Base-by-base conservation (phyloP, 2,113 vertebrate species). In the Syngnathus typhle region DNA sequence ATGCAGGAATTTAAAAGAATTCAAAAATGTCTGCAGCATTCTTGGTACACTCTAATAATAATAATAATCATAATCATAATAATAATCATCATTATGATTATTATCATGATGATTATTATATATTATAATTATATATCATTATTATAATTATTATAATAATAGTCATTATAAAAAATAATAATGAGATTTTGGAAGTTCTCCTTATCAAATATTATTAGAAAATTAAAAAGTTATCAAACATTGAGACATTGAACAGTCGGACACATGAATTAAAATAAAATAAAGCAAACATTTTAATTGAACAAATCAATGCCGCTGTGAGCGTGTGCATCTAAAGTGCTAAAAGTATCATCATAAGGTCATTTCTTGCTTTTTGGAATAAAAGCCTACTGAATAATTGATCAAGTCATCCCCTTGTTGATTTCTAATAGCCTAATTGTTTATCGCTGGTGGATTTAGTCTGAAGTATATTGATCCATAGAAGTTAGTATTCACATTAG, bases 361-460 rank as follows among this genome's bases (percentile, higher is more conserved):
- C 1, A 62, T 7, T 43, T 62, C 21, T 43, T 23, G 39, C 38
- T 12, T 23, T 62, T 62, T 43, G 39, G n/a, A 62, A 7, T 23
- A 15, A 62, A 62, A 62, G 60, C 60, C n/a, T 15, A 23, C n/a
- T 62, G 37, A 62, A 62, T 62, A 43, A 62, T 62, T 62, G n/a
- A 62, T 2, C n/a, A 15, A 43, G 38, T 11, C 10, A 21, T 62
- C 7, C 60, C 19, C 36, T 39, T 21, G 59, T 39, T 4, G 37
- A 1, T 2, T 15, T 61, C 38, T 27, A 62, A 62, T 62, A 39
- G 38, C 43, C n/a, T 41, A 16, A 36, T 16, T 52, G n/a, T 52
- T 52, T 37, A 1, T 7, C 55, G 27, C 13, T 36, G 55, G 21
- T 36, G 55, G 27, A 41, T 39, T 19, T 11, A 19, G 37, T 60